Evolutionary conservation across 2,888 invertebrate genomes (phyloP), one percentile per base, ranked within the genome.

Genomic region (Caenorhabditis macrosperma): DNA sequence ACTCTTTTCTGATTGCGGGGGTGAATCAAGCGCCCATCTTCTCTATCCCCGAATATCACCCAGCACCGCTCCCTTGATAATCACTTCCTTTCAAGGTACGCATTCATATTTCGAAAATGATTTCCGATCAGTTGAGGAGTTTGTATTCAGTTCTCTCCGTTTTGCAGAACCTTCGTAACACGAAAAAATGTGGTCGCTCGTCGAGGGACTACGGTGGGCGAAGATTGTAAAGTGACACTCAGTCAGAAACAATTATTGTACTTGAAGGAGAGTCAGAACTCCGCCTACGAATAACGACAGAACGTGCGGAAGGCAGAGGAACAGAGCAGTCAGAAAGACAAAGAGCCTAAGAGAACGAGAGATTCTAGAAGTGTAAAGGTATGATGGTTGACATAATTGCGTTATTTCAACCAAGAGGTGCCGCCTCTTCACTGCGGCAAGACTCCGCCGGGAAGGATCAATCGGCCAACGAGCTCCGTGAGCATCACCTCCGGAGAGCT

Each of bases 401-500:
- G 46, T 46, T 46, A 46, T 20, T 46, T 46, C 46, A 41, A n/a
- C 41, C 20, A 17, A 12, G 12, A 38, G 38, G 54, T 22, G 54
- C 38, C 57, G 35, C 57, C 30, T 60, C 38, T 28, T 54, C 48
- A 35, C 48, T 52, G 30, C 52, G 33, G 60, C 71, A 28, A 33
- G 63, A 44, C 44, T 17, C 44, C 3, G 3, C 2, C 55, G 12
- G 60, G 15, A n/a, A 41, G 52, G 66, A 66, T 67, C 66, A 60
- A 54, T 74, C 50, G 38, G 64, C 35, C 30, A 44, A 15, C 35
- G 15, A 50, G 68, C 57, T 52, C 54, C 28, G 59, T 9, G 50
- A 30, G 63, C 75, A 59, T 61, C 67, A 44, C 60, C 75, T 74
- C 38, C 64, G 17, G 38, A 74, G 50, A 44, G 72, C 57, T 17